Evolutionary conservation across 2,888 invertebrate species (phyloP), one percentile per base, ranked within the genome.

Genomic region (Allolobophora icterica): DNA sequence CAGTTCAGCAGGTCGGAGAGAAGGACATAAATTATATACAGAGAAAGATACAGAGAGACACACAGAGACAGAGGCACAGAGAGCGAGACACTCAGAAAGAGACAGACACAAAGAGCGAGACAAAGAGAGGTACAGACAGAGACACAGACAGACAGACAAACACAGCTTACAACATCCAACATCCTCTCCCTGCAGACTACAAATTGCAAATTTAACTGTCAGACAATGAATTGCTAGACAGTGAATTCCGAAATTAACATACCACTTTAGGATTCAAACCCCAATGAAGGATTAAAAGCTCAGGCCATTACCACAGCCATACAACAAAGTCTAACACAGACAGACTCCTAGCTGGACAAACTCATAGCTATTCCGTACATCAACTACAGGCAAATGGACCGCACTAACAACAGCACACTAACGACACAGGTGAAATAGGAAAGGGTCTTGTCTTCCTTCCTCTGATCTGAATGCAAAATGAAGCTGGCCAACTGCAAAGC

Each of bases 141-240:
- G 1, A 42, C 1, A 42, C 42, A 42, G 15, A 42, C 42, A 42
- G 42, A 42, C 38, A 38, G 38, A 38, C 38, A 71, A 71, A 71
- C n/a, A 71, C 0, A 8, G n/a, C 30, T 71, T 71, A n/a, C 71
- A n/a, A n/a, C 71, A 71, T 71, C 71, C 30, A n/a, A 71, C 21
- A 52, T 52, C 30, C n/a, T 13, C 30, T n/a, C 71, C n/a, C 30
- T 71, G 11, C 71, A 17, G 30, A 30, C 71, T 71, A 8, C n/a
- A n/a, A n/a, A 71, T n/a, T 71, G 71, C 71, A 71, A 11, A 71
- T 71, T 71, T 71, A n/a, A 71, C 71, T 71, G 71, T n/a, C n/a
- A 5, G 71, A 11, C 3, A 52, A 6, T 5, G 21, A 21, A 24
- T 6, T 24, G 24, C 52, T 11, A 52, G 52, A 24, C n/a, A 71